Base-by-base conservation (phyloP, 2,888 invertebrate species). In the Lampropteryx suffumata region DNA sequence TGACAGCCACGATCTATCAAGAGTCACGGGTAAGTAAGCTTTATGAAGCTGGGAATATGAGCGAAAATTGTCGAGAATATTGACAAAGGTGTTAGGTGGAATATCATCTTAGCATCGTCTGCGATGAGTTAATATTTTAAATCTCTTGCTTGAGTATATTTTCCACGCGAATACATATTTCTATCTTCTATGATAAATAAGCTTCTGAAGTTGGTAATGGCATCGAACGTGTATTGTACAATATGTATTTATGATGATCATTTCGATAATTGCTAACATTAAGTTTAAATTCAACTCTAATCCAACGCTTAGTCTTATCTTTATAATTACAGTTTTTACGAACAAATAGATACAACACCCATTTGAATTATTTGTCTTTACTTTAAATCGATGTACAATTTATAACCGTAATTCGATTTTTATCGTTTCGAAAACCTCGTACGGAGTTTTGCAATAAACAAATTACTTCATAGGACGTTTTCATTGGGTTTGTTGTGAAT, bases 1-100 rank as follows among this genome's bases (percentile, higher is more conserved):
- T 77, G 76, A 81, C 81, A 77, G 75, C 61, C 52, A 57, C 73
- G 61, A 81, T 79, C 73, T 65, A 79, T 81, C 79, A 82, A 63
- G 39, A 50, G 59, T 59, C 50, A 50, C 50, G 50, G 62, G 51
- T 71, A 71, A 64, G 64, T 61, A 64, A 61, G 57, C 71, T 65
- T 62, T 76, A 64, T 61, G 3, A 11, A 33, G 49, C 33, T 37
- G 29, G 47, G 26, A 36, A 56, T 51, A 56, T 14, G 41, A 41
- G 32, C 39, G 49, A 35, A 44, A 54, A 54, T 56, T 8, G 44
- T 28, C 34, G 27, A 52, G 37, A 49, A 35, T 45, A 52, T 52
- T 50, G 51, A 51, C 44, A 42, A 49, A 49, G 48, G 45, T 48
- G 40, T 39, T 39, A 28, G 45, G 34, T 42, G 39, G 49, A 55